Conservation (phyloP, 1,140 invertebrate species). For the Drosophila murphyi region DNA sequence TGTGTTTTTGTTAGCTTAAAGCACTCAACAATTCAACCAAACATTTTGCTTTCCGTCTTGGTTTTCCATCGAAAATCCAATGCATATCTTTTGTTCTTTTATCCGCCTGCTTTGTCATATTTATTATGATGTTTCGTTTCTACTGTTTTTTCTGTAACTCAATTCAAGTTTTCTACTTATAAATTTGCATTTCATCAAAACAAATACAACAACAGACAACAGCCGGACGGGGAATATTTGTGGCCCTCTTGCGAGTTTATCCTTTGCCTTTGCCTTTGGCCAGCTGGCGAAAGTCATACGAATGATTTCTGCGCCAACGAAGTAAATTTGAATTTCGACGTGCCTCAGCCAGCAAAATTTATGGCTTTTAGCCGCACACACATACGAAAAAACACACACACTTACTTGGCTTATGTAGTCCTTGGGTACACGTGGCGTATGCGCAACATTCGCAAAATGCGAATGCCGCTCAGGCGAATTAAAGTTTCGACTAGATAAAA, state of each 20-base stretch:
- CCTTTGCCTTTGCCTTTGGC: constrained; percentile 4
- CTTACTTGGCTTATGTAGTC: constrained; percentile 29
- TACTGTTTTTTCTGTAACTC: constrained; percentile 34
- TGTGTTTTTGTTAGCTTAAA: not conserved
- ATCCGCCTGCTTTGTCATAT: constrained; percentile 31
- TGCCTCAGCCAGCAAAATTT: constrained; percentile 63
- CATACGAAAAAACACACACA: constrained; percentile 2
- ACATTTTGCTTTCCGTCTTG: not conserved
- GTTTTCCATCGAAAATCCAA: constrained; percentile 28
- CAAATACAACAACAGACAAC: constrained; percentile 25
- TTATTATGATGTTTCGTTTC: constrained; percentile 43
- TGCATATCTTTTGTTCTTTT: constrained; percentile 60
- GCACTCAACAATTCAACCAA: not conserved
- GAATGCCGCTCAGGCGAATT: constrained; percentile 21
- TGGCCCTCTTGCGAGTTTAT: constrained; percentile 12
- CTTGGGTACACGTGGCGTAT: constrained; percentile 60
- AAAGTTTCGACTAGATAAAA: constrained; percentile 53
- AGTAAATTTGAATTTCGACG: constrained; percentile 70
- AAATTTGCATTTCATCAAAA: constrained; percentile 71
- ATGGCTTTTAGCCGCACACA: constrained; percentile 44
- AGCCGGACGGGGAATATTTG: constrained; percentile 37
- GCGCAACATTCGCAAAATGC: constrained; percentile 44
- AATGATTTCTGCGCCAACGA: constrained; percentile 44
- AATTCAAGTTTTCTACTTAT: constrained; percentile 53
- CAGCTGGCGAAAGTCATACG: constrained; percentile 29